A percentile compares a stretch with the other conserved stretches of the same genome.
These are phyloP conservation scores for Anneissia japonica DNA, from an alignment of 35 echinoderm and acorn worm species.

Conservation along the genomic window DNA sequence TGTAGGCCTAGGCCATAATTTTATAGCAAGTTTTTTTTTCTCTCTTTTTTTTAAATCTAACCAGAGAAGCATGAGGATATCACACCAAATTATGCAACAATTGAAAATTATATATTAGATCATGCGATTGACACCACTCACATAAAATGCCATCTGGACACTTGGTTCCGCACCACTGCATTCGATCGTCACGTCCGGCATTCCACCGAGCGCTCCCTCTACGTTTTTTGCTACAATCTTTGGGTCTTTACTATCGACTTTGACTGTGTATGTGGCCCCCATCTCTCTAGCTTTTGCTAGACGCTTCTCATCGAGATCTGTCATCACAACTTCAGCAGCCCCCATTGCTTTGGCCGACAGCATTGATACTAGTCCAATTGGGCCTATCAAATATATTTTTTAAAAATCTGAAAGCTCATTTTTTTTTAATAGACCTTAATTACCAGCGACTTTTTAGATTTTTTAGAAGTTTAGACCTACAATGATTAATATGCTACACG, in stretches of 20 bases:
- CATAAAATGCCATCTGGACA: conserved; percentile 84
- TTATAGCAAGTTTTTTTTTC: no score
- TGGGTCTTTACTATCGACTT: conserved; percentile 73
- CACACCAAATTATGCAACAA: no score
- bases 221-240: conserved; percentile 80
- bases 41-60: no score
- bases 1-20: no score
- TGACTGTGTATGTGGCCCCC: conserved; percentile 56
- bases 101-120: no score
- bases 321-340: conserved; percentile 68
- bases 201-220: conserved; percentile 37
- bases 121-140: conserved; percentile 31
- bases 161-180: conserved; percentile 89
- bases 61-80: no score
- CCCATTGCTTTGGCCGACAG: conserved; percentile 91
- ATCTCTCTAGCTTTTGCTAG: conserved; percentile 77
- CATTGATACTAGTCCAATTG: conserved; percentile 73
- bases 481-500: no score
- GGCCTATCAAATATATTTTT: conserved; percentile 32
- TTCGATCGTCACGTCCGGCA: conserved; percentile 79
- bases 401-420: no score
- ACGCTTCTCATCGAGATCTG: conserved; percentile 59
- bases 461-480: no score
- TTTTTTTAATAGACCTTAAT: no score
- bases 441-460: no score